Conservation (phyloP, 2,113 vertebrate genomes). For the human (Homo sapiens) region GRCh38 chr18:9042501-9043000, state of each 20-base stretch:
- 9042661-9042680: background rate
- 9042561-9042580: background rate
- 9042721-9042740: background rate
- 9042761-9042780: background rate
- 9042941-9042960: too few relatives aligned
- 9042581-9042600: background rate
- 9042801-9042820: background rate
- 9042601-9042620: too few relatives aligned
- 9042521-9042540: background rate
- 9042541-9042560: background rate
- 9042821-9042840: background rate
- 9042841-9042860: background rate
- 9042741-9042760: background rate
- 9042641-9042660: background rate
- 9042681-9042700: background rate
- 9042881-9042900: background rate
- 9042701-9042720: background rate
- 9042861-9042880: background rate
- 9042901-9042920: background rate
- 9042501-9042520: background rate
- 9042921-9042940: too few relatives aligned
- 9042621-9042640: too few relatives aligned
- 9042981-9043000: background rate
- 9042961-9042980: background rate
- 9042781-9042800: background rate